Evolutionary conservation across 2,113 vertebrate species (phyloP), one percentile per base, ranked within the genome.

Genomic region (Falco punctatus): DNA sequence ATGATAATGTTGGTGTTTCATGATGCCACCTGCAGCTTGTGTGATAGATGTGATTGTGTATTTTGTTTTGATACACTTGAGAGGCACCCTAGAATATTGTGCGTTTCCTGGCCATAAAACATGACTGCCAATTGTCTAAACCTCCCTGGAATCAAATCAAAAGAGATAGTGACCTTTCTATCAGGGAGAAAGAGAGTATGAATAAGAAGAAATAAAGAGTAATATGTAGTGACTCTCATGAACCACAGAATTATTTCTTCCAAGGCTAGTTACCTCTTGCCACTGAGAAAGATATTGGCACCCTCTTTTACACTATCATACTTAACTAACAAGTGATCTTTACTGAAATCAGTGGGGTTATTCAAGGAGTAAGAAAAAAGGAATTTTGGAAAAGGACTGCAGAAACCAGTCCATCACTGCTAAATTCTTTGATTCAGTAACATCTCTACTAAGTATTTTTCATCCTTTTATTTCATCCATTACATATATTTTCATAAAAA

Each of bases 1-100:
- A 81, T 66, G 77, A 79, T 79, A 89, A 95, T 62, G 40, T 46
- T 69, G 80, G 58, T 94, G 91, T 51, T 89, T 87, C 91, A 46
- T n/a, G 81, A 62, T 61, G 49, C 81, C 92, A 89, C 88, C 92
- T 81, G 83, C 86, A 95, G 96, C 73, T 88, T 15, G 16, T 62
- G 70, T 42, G 91, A 96, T 79, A 84, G 66, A 85, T 6, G 1
- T 32, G 52, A 82, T 54, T 85, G 67, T 48, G 10, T 61, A 52
- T 79, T 93, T 96, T 81, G 52, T 79, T 95, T 86, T 69, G 61
- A 81, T 80, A 59, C 55, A 79, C 38, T 90, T 27, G 42, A 91
- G 65, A 88, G n/a, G 21, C 54, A 75, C 57, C 33, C 80, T 46
- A 88, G 65, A 86, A 79, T 33, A 27, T 14, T 92, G 33, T 84